Evolutionary conservation across 2,113 vertebrate species (phyloP).

Genomic region (Pyxicephalus adspersus): DNA sequence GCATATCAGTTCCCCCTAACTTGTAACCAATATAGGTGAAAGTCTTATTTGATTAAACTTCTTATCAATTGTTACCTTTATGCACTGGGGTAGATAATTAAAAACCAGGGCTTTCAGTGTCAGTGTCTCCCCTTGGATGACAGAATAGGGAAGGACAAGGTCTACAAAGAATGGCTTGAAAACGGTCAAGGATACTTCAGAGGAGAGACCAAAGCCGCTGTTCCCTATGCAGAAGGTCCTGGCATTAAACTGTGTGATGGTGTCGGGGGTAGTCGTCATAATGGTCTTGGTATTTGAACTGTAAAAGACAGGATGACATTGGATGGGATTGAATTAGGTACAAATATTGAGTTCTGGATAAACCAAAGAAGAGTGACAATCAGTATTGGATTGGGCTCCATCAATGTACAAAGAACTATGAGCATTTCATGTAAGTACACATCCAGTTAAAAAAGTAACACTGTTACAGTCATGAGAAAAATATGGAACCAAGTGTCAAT

Average conservation of each 20-base stretch:
- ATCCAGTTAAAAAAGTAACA: too few species aligned
- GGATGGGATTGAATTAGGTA: too few species aligned
- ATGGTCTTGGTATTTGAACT: not conserved
- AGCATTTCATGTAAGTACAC: too few species aligned
- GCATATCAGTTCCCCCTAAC: too few species aligned
- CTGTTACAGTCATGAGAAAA: too few species aligned
- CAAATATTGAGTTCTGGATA: too few species aligned
- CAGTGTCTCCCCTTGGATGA: conserved; percentile 71
- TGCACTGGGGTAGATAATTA: conserved; percentile 71
- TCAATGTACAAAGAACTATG: too few species aligned
- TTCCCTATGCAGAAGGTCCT: conserved; percentile 7
- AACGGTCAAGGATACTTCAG: not conserved
- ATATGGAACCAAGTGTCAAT: too few species aligned
- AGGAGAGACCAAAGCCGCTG: not conserved
- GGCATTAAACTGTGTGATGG: conserved; percentile 11
- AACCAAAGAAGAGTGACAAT: too few species aligned
- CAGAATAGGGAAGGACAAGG: not conserved
- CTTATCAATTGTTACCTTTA: conserved; percentile 57
- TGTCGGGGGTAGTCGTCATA: not conserved
- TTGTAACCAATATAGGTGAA: too few species aligned
- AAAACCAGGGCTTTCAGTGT: conserved; percentile 79
- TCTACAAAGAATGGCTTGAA: conserved; percentile 81
- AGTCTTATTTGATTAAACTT: conserved; percentile 15
- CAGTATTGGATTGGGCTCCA: too few species aligned
- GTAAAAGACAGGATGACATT: conserved; percentile 65